phyloP scores from a whole-genome alignment of 2,113 vertebrate genomes.

The Eurystomus gularis region DNA sequence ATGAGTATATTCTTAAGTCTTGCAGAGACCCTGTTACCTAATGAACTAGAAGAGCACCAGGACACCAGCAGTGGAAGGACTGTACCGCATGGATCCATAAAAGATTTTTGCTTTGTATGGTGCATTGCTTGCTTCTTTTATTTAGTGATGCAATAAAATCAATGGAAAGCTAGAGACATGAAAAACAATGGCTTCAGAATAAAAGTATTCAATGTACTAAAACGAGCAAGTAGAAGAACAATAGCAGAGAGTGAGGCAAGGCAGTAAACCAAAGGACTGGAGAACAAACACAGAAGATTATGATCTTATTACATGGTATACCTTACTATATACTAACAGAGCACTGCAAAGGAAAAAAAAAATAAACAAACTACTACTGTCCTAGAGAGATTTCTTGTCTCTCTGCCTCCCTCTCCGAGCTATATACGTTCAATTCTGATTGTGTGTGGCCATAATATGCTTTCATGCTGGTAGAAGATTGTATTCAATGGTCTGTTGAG shows the following conservation, averaged over 20 bases:
- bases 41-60: background rate
- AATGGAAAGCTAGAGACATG: background rate
- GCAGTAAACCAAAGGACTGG: background rate
- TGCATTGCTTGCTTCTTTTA: background rate
- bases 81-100: background rate
- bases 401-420: background rate
- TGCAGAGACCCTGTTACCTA: background rate
- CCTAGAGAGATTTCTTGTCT: background rate
- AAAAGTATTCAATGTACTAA: background rate
- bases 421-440: background rate
- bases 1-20: background rate
- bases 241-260: background rate
- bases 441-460: accelerated
- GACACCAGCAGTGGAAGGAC: background rate
- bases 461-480: background rate
- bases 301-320: background rate
- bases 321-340: background rate
- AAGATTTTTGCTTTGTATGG: background rate
- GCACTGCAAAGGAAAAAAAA: background rate
- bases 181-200: background rate
- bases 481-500: background rate
- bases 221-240: background rate
- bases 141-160: background rate
- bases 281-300: background rate
- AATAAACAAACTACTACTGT: background rate